Percentiles rank a stretch among this genome's conserved stretches.
These are phyloP conservation scores for Scaptomyza montana DNA, from an alignment of 1,140 invertebrate species.

Conservation along the genomic window DNA sequence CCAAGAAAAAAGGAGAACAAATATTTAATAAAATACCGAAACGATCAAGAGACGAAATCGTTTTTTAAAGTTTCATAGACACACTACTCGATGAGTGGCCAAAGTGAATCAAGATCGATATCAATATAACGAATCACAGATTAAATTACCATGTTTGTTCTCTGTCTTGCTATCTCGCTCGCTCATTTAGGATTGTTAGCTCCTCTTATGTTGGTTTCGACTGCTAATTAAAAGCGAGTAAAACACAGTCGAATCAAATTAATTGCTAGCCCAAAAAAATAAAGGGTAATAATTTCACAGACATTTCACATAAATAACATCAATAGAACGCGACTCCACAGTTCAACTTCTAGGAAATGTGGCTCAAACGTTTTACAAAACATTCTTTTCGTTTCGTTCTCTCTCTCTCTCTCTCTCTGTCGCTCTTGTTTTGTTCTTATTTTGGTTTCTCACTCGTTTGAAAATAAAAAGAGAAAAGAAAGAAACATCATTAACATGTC, in stretches of 20 bases:
- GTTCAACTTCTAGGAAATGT: conserved; percentile 64
- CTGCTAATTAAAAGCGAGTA: conserved; percentile 80
- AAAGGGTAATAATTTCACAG: conserved; percentile 80
- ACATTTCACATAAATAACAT: conserved; percentile 81
- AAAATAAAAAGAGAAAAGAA: conserved; percentile 17
- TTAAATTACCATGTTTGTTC: conserved; percentile 73
- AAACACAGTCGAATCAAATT: conserved; percentile 79
- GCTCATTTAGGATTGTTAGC: conserved; percentile 13
- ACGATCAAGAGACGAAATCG: conserved; percentile 59
- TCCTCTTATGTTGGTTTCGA: conserved; percentile 33
- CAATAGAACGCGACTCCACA: conserved; percentile 63
- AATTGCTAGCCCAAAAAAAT: conserved; percentile 57
- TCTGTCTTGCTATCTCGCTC: conserved; percentile 14
- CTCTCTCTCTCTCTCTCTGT: background rate
- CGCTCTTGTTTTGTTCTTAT: background rate
- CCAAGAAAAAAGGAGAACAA: background rate
- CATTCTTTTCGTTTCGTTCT: conserved; percentile 41
- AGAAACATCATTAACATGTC: conserved; percentile 80
- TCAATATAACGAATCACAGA: conserved; percentile 58
- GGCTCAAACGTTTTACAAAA: conserved; percentile 66
- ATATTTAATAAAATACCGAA: conserved; percentile 36
- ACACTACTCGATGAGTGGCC: conserved; percentile 73
- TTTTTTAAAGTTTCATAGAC: conserved; percentile 73
- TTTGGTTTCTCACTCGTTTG: conserved; percentile 10
- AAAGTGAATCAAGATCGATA: conserved; percentile 74